A percentile compares a stretch with the other conserved stretches of the same genome.
These are phyloP conservation scores for Palythoa caribaeorum DNA, from an alignment of 92 coral and sea anemone species.

Conservation along the genomic window DNA sequence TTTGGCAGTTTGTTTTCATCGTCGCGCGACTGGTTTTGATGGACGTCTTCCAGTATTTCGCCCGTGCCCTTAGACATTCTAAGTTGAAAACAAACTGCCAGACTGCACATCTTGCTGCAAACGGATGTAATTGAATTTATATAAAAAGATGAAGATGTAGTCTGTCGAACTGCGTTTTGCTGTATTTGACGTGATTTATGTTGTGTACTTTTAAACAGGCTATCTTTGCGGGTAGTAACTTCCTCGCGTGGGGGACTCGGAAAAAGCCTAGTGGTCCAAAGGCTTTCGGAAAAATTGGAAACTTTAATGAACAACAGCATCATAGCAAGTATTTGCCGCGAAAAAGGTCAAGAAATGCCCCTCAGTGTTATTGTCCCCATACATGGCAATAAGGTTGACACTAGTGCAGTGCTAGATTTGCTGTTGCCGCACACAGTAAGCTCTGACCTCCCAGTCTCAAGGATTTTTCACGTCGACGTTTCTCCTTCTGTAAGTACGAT, in stretches of 20 bases:
- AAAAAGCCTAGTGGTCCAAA: conserved; percentile 73
- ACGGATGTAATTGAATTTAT: too few species aligned
- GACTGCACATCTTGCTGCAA: too few species aligned
- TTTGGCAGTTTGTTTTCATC: too few species aligned
- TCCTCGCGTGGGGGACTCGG: conserved; percentile 89
- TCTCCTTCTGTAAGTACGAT: conserved; percentile 78
- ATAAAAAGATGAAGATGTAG: too few species aligned
- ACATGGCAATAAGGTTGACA: conserved; percentile 69
- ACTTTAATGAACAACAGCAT: conserved; percentile 66
- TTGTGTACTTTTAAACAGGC: conserved; percentile 41
- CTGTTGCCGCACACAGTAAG: conserved; percentile 73
- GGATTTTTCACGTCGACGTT: conserved; percentile 84
- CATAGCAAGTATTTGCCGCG: conserved; percentile 4
- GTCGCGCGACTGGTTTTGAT: too few species aligned
- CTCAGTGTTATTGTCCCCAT: conserved; percentile 77
- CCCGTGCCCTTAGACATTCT: too few species aligned
- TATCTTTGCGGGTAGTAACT: conserved; percentile 80
- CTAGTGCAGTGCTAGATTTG: conserved; percentile 57
- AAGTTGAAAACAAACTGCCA: too few species aligned
- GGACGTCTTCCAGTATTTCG: too few species aligned
- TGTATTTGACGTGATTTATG: too few species aligned
- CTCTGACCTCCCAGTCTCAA: conserved; percentile 78
- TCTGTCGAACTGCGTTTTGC: too few species aligned
- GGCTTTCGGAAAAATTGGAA: conserved; percentile 67
- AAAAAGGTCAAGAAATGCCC: conserved; percentile 15